Evolutionary conservation across 2,113 vertebrate species (phyloP).

Genomic region (Turdus rufiventris): DNA sequence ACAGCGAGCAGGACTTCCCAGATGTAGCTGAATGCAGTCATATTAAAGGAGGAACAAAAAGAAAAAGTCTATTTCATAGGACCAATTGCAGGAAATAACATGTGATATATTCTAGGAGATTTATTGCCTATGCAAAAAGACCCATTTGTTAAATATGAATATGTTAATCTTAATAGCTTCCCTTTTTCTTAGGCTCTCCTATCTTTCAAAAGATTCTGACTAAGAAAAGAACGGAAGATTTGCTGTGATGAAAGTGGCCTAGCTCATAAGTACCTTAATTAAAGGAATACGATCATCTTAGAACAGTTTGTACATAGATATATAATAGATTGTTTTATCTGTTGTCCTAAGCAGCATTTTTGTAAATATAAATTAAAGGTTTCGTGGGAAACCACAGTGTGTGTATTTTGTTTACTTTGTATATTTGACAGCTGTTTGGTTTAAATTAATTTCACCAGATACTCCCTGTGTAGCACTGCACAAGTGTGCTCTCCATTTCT

Average conservation of each 20-base stretch:
- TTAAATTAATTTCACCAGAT: conserved; percentile 13
- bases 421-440: background rate
- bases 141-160: background rate
- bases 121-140: background rate
- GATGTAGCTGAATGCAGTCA: background rate
- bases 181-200: background rate
- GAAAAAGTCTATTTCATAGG: background rate
- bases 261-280: background rate
- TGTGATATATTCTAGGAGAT: background rate
- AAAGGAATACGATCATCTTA: background rate
- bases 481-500: background rate
- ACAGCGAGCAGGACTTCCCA: background rate
- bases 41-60: background rate
- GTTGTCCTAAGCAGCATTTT: background rate
- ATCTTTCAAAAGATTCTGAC: background rate
- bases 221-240: background rate
- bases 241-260: background rate
- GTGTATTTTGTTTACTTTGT: background rate
- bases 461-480: background rate
- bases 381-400: background rate
- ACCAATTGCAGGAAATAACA: background rate
- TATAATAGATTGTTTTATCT: background rate
- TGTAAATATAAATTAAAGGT: background rate
- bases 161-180: background rate
- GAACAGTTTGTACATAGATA: background rate